Evolutionary conservation across 2,888 invertebrate genomes (phyloP).

Genomic region (Dione juno): DNA sequence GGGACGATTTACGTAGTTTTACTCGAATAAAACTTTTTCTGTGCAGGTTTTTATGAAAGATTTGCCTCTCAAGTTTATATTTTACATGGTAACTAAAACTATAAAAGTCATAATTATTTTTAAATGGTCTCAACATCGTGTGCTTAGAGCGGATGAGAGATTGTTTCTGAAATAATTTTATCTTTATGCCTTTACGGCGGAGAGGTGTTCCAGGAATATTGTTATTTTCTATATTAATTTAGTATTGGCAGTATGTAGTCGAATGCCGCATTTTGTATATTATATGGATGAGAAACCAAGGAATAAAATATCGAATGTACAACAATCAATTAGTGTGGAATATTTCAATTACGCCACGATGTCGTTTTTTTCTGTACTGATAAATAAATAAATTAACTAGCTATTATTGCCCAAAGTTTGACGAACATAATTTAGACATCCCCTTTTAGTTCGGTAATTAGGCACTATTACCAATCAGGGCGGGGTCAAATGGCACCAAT

Average conservation of each 20-base stretch:
- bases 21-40: background rate
- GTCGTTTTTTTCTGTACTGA: background rate
- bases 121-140: background rate
- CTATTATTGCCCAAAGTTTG: background rate
- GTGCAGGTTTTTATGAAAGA: background rate
- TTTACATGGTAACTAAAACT: background rate
- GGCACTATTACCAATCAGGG: conserved; percentile 58
- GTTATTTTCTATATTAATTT: background rate
- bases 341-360: too few relatives aligned
- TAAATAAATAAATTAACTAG: background rate
- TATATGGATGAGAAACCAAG: too few relatives aligned
- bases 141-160: conserved; percentile 4
- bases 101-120: conserved; percentile 19
- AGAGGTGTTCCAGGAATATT: background rate
- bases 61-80: conserved; percentile 9
- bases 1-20: background rate
- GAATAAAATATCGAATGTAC: too few relatives aligned
- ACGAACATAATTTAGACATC: conserved; percentile 62
- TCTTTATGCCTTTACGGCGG: background rate
- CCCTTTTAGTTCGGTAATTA: conserved; percentile 62
- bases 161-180: background rate
- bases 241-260: too few relatives aligned
- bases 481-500: conserved; percentile 62
- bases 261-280: too few relatives aligned
- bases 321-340: too few relatives aligned